Evolutionary conservation across 2,797 vertebrate genomes (phyloP), one percentile per base, ranked within the genome.

Genomic region (Catharus ustulatus): DNA sequence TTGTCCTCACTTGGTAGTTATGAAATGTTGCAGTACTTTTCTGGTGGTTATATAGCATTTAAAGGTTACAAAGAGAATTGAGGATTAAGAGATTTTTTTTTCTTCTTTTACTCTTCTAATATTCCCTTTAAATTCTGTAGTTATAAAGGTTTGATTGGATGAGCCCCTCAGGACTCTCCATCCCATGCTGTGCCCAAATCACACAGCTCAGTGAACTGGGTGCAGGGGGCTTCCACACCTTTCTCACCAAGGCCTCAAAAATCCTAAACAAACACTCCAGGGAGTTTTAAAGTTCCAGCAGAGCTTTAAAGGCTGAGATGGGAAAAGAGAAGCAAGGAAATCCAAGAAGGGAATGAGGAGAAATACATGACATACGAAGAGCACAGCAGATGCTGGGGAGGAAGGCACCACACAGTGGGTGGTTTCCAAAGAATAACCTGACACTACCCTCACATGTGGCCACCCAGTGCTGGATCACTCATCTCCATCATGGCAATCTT

Each of bases 351-450:
- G 27, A 45, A 21, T 8, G 58, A 54, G 46, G n/a, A 76, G 40
- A 62, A 66, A 66, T 13, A 61, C 11, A 7, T 1, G 7, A 16
- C 16, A 58, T 15, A 38, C 3, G 22, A 62, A 59, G n/a, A 93
- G 34, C 49, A 69, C 18, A 72, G 58, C 46, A 73, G 75, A 68
- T 1, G 17, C 26, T 32, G 75, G 55, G 87, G 71, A 72, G 59
- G 42, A 83, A 16, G 2, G 5, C 51, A 64, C 8, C 73, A 76
- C 59, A 7, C 34, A 76, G 74, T 30, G 63, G 57, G 69, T 32
- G 52, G 52, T 72, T 84, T 93, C 87, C 81, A 49, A 88, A 86
- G 80, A 93, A 84, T 9, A 84, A 45, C 57, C 24, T 80, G 77
- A 42, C 64, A 34, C 68, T 74, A 29, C 62, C 69, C 43, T 73